Percentiles rank a stretch among this genome's conserved stretches.
Conservation (phyloP, 2,888 invertebrate genomes). For the Hetaerina titia region DNA sequence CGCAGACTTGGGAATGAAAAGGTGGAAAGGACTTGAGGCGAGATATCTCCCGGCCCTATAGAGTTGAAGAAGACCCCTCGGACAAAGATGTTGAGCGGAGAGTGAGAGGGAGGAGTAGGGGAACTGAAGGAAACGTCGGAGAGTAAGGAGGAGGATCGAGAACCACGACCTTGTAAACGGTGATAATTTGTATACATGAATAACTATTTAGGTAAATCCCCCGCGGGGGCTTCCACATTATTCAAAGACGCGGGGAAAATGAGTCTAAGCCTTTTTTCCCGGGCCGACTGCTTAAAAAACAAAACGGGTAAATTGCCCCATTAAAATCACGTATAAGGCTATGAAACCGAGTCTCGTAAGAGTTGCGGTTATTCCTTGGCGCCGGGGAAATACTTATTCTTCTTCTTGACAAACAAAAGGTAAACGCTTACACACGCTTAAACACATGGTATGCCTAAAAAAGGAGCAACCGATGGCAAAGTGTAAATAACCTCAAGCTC, state of each 20-base stretch:
- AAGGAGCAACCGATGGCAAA: background rate
- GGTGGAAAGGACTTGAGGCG: background rate
- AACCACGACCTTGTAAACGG: slow-evolving; percentile 41
- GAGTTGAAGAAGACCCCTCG: background rate
- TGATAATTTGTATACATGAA: slow-evolving; percentile 66
- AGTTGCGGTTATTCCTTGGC: slow-evolving; percentile 32
- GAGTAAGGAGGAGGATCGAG: background rate
- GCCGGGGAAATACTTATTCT: slow-evolving; percentile 42
- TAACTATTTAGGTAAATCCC: slow-evolving; percentile 48
- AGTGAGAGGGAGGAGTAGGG: background rate
- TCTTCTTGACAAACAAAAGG: slow-evolving; percentile 25
- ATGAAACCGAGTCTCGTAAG: slow-evolving; percentile 3
- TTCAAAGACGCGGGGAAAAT: slow-evolving; percentile 6
- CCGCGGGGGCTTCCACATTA: slow-evolving; percentile 39
- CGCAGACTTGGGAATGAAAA: background rate
- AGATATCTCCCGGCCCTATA: background rate
- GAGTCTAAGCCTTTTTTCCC: slow-evolving; percentile 12
- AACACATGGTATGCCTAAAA: slow-evolving; percentile 48
- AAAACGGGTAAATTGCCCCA: slow-evolving; percentile 34
- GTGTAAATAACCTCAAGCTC: slow-evolving; percentile 55
- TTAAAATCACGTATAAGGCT: slow-evolving; percentile 59
- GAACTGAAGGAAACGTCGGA: background rate
- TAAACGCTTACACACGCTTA: slow-evolving; percentile 9
- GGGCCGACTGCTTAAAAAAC: slow-evolving; percentile 8
- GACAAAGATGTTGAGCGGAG: background rate